A percentile compares a stretch with the other conserved stretches of the same genome.
These are phyloP conservation scores for Enteromius radiatus DNA, from an alignment of 2,797 vertebrate genomes.

Conservation along the genomic window DNA sequence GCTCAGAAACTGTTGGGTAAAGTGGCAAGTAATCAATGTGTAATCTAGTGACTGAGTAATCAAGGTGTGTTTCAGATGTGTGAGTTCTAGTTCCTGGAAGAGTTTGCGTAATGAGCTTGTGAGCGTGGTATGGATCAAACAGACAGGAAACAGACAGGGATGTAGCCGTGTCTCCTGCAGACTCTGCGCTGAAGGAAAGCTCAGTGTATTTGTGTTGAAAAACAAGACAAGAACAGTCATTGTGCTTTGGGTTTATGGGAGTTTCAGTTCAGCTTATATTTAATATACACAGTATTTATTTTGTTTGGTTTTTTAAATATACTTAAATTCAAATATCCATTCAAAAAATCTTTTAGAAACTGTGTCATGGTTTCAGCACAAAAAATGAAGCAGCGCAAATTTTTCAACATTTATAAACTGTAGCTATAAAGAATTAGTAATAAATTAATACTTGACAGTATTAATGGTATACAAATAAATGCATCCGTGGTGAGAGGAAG, in stretches of 20 bases:
- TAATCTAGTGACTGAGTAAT: slow-evolving; percentile 3
- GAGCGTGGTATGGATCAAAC: background rate
- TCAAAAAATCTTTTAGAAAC: background rate
- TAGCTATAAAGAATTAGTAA: too few relatives aligned
- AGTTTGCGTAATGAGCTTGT: slow-evolving; percentile 7
- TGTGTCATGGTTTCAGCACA: background rate
- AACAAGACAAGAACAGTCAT: background rate
- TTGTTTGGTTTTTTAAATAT: background rate
- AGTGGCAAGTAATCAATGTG: background rate
- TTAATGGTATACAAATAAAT: background rate
- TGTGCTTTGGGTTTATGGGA: background rate
- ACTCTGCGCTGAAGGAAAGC: background rate
- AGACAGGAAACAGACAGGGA: background rate
- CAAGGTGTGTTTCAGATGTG: slow-evolving; percentile 16
- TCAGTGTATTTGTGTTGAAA: background rate
- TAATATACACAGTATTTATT: background rate
- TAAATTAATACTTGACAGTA: background rate
- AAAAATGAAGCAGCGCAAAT: background rate
- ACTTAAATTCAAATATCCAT: background rate
- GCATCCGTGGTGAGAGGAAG: background rate
- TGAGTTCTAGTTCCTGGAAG: slow-evolving; percentile 7
- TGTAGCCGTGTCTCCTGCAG: background rate
- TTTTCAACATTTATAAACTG: background rate
- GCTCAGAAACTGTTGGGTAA: background rate
- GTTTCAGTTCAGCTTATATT: background rate